Base-by-base conservation (phyloP, 1,140 invertebrate genomes). In the Diabrotica undecimpunctata region DNA sequence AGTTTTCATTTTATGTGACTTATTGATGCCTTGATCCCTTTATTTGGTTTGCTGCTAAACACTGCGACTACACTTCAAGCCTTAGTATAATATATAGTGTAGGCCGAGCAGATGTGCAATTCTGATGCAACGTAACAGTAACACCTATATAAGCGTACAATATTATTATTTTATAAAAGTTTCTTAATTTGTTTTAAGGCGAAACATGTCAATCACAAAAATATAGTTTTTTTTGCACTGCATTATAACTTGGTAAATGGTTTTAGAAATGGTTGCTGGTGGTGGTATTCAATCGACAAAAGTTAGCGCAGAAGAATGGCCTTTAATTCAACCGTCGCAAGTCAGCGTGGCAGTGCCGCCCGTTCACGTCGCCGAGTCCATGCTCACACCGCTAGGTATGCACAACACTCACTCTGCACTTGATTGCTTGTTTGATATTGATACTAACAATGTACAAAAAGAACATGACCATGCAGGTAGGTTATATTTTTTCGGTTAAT, bases 321-420 rank as follows among this genome's bases (percentile, higher is more conserved):
- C 85, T 11, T 82, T 95, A 37, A 89, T 94, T 68, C 88, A 92
- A 69, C 91, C 92, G 12, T 85, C 87, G 51, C 90, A 94, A 78
- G 90, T 94, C 66, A 84, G 87, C 65, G 84, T 93, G 37, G 88
- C 87, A 65, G 85, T 88, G 73, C 83, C 87, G 68, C 86, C 90
- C 25, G 87, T 92, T 50, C 87, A 88, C 69, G 86, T 87, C 56
- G 91, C 92, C 5, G 86, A 92, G 78, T 88, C 90, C 66, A 88
- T 91, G 70, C 82, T 92, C 66, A 92, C 92, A 60, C 90, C 89
- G 68, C 82, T 90, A 80, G 90, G 90, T 92, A 85, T 70, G 71
- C 61, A 62, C 61, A 25, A 25, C 25, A 57, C 7, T 57, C 55
- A 57, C 55, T 37, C 10, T 35, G 36, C 36, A 57, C 25, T 9